phyloP scores from a whole-genome alignment of 2,797 vertebrate genomes.

The Muscicapa comitata region DNA sequence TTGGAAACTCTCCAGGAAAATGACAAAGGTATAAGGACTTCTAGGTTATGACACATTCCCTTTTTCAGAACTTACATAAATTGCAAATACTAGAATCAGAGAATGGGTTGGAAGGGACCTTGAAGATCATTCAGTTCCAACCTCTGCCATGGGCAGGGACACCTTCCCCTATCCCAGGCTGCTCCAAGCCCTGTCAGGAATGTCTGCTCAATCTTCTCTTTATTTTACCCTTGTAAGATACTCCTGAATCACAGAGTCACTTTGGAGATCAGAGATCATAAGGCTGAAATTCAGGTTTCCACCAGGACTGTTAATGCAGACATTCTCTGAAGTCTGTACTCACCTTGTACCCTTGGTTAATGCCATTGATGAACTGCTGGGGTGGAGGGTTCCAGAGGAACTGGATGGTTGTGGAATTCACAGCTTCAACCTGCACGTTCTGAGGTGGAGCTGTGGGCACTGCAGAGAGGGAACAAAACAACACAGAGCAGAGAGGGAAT shows the following conservation, averaged over 20 bases:
- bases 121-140: not conserved
- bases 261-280: not conserved
- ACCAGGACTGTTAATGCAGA: not conserved
- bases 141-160: not conserved
- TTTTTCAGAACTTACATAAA: not conserved
- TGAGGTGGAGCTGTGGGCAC: constrained; percentile 94
- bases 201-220: not conserved
- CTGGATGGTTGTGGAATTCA: constrained; percentile 90
- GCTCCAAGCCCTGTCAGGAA: not conserved
- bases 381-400: constrained; percentile 93
- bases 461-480: constrained; percentile 38
- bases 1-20: constrained; percentile 1
- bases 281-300: not conserved
- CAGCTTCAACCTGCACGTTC: constrained; percentile 83
- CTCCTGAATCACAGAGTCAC: not conserved
- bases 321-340: not conserved
- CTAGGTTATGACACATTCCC: not conserved
- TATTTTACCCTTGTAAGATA: accelerated
- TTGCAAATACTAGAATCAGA: not conserved
- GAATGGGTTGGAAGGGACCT: not conserved
- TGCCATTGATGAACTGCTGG: constrained; percentile 95
- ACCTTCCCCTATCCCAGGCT: not conserved
- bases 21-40: not conserved
- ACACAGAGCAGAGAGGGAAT: not conserved
- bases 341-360: constrained; percentile 98